Conservation (phyloP, 2,113 vertebrate species). For the Prolemur simus region DNA sequence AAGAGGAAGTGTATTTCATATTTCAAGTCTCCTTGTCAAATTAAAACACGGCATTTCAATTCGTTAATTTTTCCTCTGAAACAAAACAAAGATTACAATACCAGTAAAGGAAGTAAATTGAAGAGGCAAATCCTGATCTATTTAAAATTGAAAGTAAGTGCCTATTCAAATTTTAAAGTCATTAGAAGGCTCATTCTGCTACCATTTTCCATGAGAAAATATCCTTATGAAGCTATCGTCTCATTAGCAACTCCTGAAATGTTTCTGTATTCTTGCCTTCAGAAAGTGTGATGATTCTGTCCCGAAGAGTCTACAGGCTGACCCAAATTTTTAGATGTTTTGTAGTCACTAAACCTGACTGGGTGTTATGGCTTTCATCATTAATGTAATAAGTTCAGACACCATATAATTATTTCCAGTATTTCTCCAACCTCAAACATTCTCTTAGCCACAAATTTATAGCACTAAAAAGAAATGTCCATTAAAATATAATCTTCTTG, state of each 20-base stretch:
- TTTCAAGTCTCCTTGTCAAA: background rate
- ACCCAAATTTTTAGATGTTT: background rate
- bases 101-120: conserved; percentile 17
- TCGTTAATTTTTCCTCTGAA: background rate
- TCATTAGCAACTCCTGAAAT: conserved; percentile 35
- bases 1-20: background rate
- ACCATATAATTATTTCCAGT: background rate
- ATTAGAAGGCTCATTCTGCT: background rate
- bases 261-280: background rate
- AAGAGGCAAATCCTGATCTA: background rate
- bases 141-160: background rate
- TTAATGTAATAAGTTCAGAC: background rate
- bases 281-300: background rate
- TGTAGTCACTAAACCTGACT: background rate
- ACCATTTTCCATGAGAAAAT: conserved; percentile 36
- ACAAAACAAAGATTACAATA: background rate
- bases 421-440: background rate
- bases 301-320: background rate
- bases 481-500: background rate
- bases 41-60: background rate
- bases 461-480: background rate
- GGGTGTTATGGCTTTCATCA: background rate
- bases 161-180: background rate
- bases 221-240: background rate
- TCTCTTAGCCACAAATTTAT: background rate